Conservation (phyloP, 2,888 invertebrate species). For the Heterodera filipjevi region DNA sequence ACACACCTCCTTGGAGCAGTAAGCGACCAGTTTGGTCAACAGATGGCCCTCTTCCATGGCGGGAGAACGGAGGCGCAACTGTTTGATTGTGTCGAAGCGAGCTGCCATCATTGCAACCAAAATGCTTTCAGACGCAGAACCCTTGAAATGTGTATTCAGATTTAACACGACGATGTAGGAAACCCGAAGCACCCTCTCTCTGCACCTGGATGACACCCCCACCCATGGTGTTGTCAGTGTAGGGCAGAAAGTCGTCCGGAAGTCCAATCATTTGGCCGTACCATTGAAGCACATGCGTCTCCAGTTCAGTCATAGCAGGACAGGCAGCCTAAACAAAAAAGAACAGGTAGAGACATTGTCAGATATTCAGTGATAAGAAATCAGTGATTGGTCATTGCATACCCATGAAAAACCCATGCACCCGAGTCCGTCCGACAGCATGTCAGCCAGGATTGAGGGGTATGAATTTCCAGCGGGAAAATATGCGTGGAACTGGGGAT, state of each 20-base stretch:
- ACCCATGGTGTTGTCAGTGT: slow-evolving; percentile 75
- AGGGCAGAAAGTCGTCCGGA: slow-evolving; percentile 87
- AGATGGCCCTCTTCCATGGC: slow-evolving; percentile 86
- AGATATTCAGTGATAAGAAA: too few species aligned
- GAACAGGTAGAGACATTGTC: not conserved
- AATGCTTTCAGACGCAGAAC: slow-evolving; percentile 93
- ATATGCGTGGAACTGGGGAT: slow-evolving; percentile 97
- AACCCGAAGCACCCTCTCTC: too few species aligned
- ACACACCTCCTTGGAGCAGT: slow-evolving; percentile 89
- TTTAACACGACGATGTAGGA: too few species aligned
- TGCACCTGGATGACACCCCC: slow-evolving; percentile 68
- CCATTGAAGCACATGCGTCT: slow-evolving; percentile 98
- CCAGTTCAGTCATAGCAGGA: slow-evolving; percentile 95
- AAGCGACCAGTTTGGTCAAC: slow-evolving; percentile 88
- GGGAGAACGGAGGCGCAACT: slow-evolving; percentile 73
- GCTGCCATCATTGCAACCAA: slow-evolving; percentile 90
- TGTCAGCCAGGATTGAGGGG: slow-evolving; percentile 94
- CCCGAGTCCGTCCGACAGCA: slow-evolving; percentile 92
- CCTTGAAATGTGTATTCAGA: slow-evolving; percentile 69
- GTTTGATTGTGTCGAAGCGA: slow-evolving; percentile 83
- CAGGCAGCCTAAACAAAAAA: slow-evolving; percentile 77
- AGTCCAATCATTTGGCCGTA: slow-evolving; percentile 84
- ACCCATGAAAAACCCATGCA: slow-evolving; percentile 99
- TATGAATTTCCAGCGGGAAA: slow-evolving; percentile 98
- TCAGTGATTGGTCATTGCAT: too few species aligned